Evolutionary conservation across 2,113 vertebrate genomes (phyloP).

Genomic region (Pipra filicauda): DNA sequence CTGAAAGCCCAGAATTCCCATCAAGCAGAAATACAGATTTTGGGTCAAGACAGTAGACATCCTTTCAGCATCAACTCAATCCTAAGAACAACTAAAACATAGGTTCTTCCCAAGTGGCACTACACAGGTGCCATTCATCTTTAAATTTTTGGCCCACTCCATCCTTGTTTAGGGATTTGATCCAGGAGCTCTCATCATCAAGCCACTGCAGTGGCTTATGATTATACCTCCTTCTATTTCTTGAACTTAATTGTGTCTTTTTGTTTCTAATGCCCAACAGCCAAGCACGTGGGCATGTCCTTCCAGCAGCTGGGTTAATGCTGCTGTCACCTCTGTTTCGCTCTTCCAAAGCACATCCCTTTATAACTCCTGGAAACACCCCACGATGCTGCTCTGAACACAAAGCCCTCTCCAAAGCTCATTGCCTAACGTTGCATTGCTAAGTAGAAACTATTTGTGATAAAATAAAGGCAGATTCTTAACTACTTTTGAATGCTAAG

Average conservation of each 20-base stretch:
- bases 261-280: not conserved
- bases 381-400: not conserved
- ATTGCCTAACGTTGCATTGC: not conserved
- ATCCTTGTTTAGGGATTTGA: not conserved
- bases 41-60: not conserved
- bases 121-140: not conserved
- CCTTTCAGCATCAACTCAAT: not conserved
- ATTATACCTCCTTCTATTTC: not conserved
- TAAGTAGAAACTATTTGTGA: not conserved
- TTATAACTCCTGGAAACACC: not conserved
- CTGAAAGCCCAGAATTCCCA: not conserved
- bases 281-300: not conserved
- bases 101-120: not conserved
- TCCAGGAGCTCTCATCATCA: not conserved
- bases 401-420: not conserved
- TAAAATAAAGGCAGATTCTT: not conserved
- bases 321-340: not conserved
- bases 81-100: not conserved
- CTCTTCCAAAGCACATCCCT: not conserved
- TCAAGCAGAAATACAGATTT: not conserved
- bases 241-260: not conserved
- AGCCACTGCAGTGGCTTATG: not conserved
- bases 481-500: not conserved
- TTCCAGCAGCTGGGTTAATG: conserved; percentile 7
- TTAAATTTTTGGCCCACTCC: not conserved